Evolutionary conservation across 2,888 invertebrate genomes (phyloP), one percentile per base, ranked within the genome.

Genomic region (Apodemia hepburni): DNA sequence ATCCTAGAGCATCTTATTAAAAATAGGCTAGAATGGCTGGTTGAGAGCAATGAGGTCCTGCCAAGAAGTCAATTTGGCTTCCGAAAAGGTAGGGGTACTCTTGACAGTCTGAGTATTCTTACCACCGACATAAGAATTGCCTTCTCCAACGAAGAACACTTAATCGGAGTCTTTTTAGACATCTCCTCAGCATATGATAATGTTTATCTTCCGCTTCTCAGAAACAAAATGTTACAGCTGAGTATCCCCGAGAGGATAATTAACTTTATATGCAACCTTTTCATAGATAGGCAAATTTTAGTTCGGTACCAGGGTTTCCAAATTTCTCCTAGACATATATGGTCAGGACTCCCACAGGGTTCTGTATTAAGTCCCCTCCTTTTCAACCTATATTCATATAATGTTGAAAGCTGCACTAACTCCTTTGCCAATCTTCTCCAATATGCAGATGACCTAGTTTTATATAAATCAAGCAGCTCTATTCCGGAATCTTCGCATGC

Each of bases 351-450:
- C 18, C 60, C 49, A 4, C 61, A 51, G 18, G 61, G 61, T 7
- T 61, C 61, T n/a, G 61, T 61, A 18, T 51, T 61, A 33, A 51
- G 51, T 5, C 61, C 51, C 9, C 47, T 47, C 3, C 42, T 60
- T 0, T 60, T 45, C 45, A 60, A 60, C 9, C n/a, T 60, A 15
- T 60, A 60, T 29, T 47, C 60, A 0, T 60, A n/a, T 4, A 47
- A 60, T 12, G 8, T 61, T 2, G 47, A 47, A 8, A n/a, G 6
- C 35, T 35, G 17, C 1, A 12, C 17, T 18, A 61, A 17, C 47
- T 47, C 18, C 49, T 51, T 51, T 6, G 8, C 18, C 18, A 29
- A 17, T 12, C 33, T 7, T 11, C 12, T 17, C 12, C 35, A 3
- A 51, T 60, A 18, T 51, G 60, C 60, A 2, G 60, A 60, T 8